phyloP scores from a whole-genome alignment of 30 jellyfish, hydroid and myxozoan genomes.

The Catostylus mosaicus region DNA sequence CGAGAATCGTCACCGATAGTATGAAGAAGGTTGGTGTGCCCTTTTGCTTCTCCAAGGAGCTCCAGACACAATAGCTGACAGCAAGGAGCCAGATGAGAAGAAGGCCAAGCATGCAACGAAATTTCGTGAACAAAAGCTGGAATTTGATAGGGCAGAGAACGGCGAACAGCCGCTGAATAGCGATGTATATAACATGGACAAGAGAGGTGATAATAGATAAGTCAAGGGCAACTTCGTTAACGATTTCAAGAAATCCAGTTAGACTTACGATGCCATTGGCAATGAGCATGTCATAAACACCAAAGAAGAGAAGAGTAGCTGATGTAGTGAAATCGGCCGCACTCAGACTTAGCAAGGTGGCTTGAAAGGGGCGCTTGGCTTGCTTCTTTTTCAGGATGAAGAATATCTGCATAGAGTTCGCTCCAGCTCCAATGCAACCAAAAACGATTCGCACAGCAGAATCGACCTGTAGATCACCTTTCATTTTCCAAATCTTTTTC shows the following conservation, averaged over 20 bases:
- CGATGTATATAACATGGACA: conserved; percentile 35
- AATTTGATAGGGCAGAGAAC: conserved; percentile 31
- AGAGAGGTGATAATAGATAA: conserved; percentile 35
- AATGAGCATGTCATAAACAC: conserved; percentile 19
- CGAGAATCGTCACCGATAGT: conserved; percentile 5
- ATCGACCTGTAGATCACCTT: not conserved
- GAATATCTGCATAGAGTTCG: conserved; percentile 18
- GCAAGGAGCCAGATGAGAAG: conserved; percentile 16
- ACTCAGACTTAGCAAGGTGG: conserved; percentile 35
- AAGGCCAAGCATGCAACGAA: conserved; percentile 33
- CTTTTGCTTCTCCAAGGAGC: conserved; percentile 12
- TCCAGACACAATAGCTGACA: conserved; percentile 23
- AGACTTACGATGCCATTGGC: not conserved
- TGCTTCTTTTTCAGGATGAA: conserved; percentile 1
- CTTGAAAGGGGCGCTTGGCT: conserved; percentile 22
- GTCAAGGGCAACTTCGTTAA: conserved; percentile 41
- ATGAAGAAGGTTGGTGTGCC: conserved; percentile 20
- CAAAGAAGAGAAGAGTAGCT: conserved; percentile 6
- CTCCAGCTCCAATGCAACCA: conserved; percentile 7
- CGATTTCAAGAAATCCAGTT: not conserved
- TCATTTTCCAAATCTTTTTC: not conserved
- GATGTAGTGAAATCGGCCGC: conserved; percentile 34
- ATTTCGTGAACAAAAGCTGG: conserved; percentile 27
- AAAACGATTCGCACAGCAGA: conserved; percentile 14
- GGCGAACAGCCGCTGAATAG: conserved; percentile 43